A percentile compares a stretch with the other conserved stretches of the same genome.
Conservation (phyloP, 1,140 invertebrate species). For the Meloidogyne hapla region DNA sequence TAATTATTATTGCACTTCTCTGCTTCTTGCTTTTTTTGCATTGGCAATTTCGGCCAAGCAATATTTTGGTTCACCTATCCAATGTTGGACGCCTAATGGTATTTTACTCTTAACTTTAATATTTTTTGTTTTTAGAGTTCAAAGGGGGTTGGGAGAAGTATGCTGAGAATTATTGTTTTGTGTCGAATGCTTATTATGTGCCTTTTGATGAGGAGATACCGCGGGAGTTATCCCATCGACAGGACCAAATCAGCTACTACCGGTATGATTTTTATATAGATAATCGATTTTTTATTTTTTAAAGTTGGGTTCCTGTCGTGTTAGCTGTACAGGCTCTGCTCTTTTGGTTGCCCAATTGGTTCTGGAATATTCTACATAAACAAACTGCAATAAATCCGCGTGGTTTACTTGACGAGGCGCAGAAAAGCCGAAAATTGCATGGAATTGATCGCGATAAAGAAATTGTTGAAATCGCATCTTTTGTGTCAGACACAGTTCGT, state of each 20-base stretch:
- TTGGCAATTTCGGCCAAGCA: slow-evolving; percentile 60
- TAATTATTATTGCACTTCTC: slow-evolving; percentile 60
- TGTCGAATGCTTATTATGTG: slow-evolving; percentile 57
- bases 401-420: slow-evolving; percentile 39
- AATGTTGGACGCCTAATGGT: neutral
- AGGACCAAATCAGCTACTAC: slow-evolving; percentile 57
- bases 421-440: slow-evolving; percentile 21
- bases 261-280: slow-evolving; percentile 11
- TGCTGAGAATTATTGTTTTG: slow-evolving; percentile 58
- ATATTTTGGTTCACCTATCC: slow-evolving; percentile 48
- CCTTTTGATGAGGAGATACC: slow-evolving; percentile 57
- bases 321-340: slow-evolving; percentile 53
- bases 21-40: slow-evolving; percentile 57
- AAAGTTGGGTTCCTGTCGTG: slow-evolving; percentile 58
- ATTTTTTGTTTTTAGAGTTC: slow-evolving; percentile 63
- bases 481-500: slow-evolving; percentile 50
- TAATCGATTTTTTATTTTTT: neutral
- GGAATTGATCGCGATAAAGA: slow-evolving; percentile 52
- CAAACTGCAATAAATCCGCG: slow-evolving; percentile 59
- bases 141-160: slow-evolving; percentile 59
- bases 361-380: slow-evolving; percentile 61
- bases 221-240: slow-evolving; percentile 26
- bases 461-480: slow-evolving; percentile 52
- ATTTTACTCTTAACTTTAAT: slow-evolving; percentile 38
- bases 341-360: slow-evolving; percentile 55